Evolutionary conservation across 2,797 vertebrate genomes (phyloP), one percentile per base, ranked within the genome.

Genomic region (Uromys caudimaculatus): DNA sequence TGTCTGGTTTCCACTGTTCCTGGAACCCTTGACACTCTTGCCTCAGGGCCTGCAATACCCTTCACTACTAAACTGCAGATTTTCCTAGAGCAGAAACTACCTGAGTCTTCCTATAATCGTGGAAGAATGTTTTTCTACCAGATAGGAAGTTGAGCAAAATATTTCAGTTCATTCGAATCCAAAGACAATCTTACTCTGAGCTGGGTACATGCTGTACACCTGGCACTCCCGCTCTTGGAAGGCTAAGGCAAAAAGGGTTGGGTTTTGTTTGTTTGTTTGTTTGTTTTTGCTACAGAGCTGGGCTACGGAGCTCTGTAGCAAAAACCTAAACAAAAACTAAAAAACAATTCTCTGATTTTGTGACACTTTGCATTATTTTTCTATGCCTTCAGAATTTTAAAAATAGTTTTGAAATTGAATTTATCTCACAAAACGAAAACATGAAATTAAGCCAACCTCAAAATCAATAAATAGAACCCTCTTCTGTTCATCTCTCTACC

Each of bases 41-140:
- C n/a, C 35, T 19, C 7, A 71, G n/a, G n/a, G 67, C 35, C 35
- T 71, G 7, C 67, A 38, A n/a, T n/a, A 71, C 9, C 35, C 67
- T 71, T 71, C 35, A 38, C 35, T 38, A 38, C 64, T 85, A 91
- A 94, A 94, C 50, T 89, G 14, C 75, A 91, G 58, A 73, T 87
- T 64, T 90, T 93, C 81, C 91, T 91, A 41, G n/a, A 89, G 75
- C 35, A 87, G 47, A 93, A 96, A 89, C 19, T 76, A 69, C 92
- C 82, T 94, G 81, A 95, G 52, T 84, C 56, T 94, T 91, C 56
- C 64, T 84, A 93, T 69, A 95, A 85, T 41, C 38, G 3, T 32
- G 60, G 58, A 97, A 97, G n/a, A 17, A 35, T n/a, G 64, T 86
- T 92, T 83, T 94, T 87, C 6, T 2, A 73, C 54, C 54, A 4